phyloP scores from a whole-genome alignment of 2,888 invertebrate genomes.

The Polymixis flavicincta region DNA sequence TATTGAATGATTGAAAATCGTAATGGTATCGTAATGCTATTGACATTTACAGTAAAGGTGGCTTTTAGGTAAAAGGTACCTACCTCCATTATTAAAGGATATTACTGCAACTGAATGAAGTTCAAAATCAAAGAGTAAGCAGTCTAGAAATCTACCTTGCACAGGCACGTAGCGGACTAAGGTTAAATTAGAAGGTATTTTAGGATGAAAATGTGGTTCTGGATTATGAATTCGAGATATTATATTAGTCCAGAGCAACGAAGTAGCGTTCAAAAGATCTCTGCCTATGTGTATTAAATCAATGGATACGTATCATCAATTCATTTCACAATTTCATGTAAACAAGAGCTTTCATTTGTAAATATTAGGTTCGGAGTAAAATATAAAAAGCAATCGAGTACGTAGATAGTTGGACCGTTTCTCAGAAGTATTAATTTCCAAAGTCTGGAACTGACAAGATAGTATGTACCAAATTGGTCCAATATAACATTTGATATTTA shows the following conservation, averaged over 20 bases:
- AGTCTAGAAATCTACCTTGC: neutral
- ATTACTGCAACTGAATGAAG: neutral
- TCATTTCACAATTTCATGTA: neutral
- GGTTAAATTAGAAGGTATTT: conserved; percentile 14
- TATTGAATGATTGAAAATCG: conserved; percentile 22
- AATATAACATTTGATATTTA: neutral
- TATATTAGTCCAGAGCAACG: neutral
- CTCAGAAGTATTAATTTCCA: neutral
- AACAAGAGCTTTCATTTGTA: neutral
- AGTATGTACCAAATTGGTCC: neutral
- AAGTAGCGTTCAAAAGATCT: neutral
- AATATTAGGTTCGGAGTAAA: neutral
- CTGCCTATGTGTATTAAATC: neutral
- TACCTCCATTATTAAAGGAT: neutral
- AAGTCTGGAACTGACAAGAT: neutral
- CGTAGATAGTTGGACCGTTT: neutral
- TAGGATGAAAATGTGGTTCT: conserved; percentile 13
- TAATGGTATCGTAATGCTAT: conserved; percentile 13
- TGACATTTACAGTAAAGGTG: conserved; percentile 1
- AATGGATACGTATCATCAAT: neutral
- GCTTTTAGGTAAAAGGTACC: neutral
- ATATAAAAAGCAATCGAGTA: neutral
- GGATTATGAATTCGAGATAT: neutral
- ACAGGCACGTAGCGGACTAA: neutral
- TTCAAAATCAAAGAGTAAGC: conserved; percentile 3